These are phyloP conservation scores for Brachionus calyciflorus DNA, from an alignment of 1,140 invertebrate species.

Conservation along the genomic window DNA sequence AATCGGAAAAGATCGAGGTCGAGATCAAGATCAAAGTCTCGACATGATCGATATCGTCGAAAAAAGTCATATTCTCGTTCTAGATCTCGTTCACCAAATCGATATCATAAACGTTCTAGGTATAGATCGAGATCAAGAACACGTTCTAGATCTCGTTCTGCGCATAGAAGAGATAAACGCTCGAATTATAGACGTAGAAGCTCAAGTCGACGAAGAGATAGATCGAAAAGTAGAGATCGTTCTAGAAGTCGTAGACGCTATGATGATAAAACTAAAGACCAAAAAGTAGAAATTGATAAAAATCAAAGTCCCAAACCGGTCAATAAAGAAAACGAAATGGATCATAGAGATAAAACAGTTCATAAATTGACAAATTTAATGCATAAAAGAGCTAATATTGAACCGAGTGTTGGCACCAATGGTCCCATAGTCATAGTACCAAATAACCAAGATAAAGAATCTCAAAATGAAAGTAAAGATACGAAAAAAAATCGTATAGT, in stretches of 20 bases:
- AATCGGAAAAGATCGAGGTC: too few species aligned
- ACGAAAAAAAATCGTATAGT: conserved; percentile 24
- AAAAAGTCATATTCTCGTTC: neutral
- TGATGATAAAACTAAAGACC: neutral
- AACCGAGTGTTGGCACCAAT: neutral
- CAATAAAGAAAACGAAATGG: conserved; percentile 27
- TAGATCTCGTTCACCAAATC: neutral
- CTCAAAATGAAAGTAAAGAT: neutral
- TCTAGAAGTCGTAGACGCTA: neutral
- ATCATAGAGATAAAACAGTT: neutral
- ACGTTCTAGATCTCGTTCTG: neutral
- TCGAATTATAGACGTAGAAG: neutral
- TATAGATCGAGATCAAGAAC: neutral
- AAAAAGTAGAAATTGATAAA: neutral
- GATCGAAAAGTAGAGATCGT: neutral
- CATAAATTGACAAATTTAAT: conserved; percentile 9
- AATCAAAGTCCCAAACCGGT: neutral
- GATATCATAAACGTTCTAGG: too few species aligned
- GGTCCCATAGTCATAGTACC: neutral
- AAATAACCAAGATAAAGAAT: neutral
- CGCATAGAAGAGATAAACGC: neutral
- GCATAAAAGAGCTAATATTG: neutral
- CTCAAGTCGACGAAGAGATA: neutral
- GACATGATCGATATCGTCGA: too few species aligned
- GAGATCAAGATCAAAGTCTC: neutral